Evolutionary conservation across 2,113 vertebrate genomes (phyloP).

Genomic region (Gymnorhina tibicen): DNA sequence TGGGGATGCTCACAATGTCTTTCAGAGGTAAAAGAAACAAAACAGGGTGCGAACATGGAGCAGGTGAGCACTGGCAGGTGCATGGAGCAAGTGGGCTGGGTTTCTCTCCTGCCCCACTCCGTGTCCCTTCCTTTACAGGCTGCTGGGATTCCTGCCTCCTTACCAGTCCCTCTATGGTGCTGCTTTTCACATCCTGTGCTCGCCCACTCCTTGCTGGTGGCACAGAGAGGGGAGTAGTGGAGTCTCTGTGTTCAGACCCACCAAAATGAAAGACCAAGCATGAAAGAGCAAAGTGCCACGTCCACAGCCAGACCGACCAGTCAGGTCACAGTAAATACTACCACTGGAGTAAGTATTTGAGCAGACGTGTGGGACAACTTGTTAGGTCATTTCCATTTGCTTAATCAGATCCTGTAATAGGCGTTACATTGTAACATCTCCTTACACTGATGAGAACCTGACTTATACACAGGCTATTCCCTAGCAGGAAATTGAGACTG

Average conservation of each 20-base stretch:
- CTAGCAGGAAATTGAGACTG: neutral
- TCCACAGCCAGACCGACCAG: neutral
- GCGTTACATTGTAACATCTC: neutral
- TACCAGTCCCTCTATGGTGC: neutral
- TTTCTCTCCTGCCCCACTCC: neutral
- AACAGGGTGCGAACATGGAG: rapidly evolving
- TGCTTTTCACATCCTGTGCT: neutral
- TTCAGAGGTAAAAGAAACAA: neutral
- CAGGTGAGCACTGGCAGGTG: neutral
- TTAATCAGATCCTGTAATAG: slow-evolving; percentile 25
- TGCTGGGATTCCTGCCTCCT: neutral
- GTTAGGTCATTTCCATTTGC: slow-evolving; percentile 24
- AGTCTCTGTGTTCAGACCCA: neutral
- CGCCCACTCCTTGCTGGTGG: neutral
- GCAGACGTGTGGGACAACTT: slow-evolving; percentile 21
- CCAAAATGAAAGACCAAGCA: neutral
- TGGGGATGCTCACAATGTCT: neutral
- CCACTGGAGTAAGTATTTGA: neutral
- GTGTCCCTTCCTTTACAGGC: neutral
- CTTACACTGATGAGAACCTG: neutral
- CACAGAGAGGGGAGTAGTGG: neutral
- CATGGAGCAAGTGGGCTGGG: neutral
- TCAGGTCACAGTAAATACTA: neutral
- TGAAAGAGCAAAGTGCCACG: neutral
- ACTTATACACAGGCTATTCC: neutral